Conservation (phyloP, 2,113 vertebrate species). For the Leucoraja erinaceus region DNA sequence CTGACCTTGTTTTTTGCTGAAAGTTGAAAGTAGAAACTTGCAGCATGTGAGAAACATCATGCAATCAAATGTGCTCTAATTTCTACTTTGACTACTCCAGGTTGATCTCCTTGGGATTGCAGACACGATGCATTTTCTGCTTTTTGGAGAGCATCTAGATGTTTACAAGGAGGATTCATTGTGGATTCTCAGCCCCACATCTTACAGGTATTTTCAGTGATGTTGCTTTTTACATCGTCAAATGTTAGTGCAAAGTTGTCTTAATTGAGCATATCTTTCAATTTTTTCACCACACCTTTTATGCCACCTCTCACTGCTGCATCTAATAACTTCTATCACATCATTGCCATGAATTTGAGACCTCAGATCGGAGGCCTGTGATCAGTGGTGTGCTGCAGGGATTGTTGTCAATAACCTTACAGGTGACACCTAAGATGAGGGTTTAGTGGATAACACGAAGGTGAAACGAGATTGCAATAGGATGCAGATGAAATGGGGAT, state of each 20-base stretch:
- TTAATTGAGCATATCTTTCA: neutral
- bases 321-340: neutral
- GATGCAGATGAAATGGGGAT: too few relatives aligned
- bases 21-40: neutral
- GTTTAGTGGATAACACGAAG: too few relatives aligned
- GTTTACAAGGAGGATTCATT: conserved; percentile 51
- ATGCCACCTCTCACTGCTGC: too few relatives aligned
- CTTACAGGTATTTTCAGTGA: conserved; percentile 23
- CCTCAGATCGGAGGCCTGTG: too few relatives aligned
- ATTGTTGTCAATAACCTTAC: too few relatives aligned
- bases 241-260: neutral
- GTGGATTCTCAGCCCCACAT: conserved; percentile 56
- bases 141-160: conserved; percentile 60
- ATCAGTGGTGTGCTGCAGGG: too few relatives aligned
- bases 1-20: neutral
- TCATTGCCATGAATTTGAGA: too few relatives aligned
- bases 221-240: conserved; percentile 1
- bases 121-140: conserved; percentile 65
- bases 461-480: too few relatives aligned
- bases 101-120: conserved; percentile 75
- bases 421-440: too few relatives aligned
- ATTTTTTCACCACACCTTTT: too few relatives aligned
- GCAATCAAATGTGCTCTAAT: neutral
- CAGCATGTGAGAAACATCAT: neutral
- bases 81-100: conserved; percentile 52